Evolutionary conservation across 2,797 vertebrate species (phyloP).

Genomic region (Adelosebastes latens): DNA sequence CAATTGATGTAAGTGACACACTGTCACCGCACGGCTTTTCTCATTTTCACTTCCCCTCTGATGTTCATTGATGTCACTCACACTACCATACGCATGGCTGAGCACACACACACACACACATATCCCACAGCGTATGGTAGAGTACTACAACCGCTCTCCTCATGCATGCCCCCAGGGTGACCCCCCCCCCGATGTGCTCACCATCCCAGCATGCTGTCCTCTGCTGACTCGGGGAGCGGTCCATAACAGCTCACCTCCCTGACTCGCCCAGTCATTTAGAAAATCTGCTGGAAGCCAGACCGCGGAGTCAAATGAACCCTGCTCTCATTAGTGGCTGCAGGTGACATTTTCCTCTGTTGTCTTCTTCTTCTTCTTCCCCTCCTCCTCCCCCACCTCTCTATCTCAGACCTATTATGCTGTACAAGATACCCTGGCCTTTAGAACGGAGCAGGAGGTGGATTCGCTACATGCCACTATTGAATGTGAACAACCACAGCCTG

Average conservation of each 20-base stretch:
- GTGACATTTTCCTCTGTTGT: constrained; percentile 75
- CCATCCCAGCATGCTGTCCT: constrained; percentile 39
- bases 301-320: constrained; percentile 38
- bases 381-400: constrained; percentile 33
- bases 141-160: constrained; percentile 15
- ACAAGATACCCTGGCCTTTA: constrained; percentile 95
- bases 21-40: background rate
- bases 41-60: constrained; percentile 10
- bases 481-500: constrained; percentile 98
- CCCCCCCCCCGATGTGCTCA: constrained; percentile 34
- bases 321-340: constrained; percentile 57
- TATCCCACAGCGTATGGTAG: background rate
- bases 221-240: constrained; percentile 31
- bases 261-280: constrained; percentile 34
- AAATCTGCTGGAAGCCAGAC: constrained; percentile 37
- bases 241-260: constrained; percentile 21
- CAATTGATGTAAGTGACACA: background rate
- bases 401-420: constrained; percentile 93
- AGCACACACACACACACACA: constrained; percentile 14
- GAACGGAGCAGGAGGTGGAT: constrained; percentile 91
- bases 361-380: constrained; percentile 21
- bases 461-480: constrained; percentile 94
- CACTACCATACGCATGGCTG: constrained; percentile 7
- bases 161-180: background rate
- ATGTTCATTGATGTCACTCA: constrained; percentile 56